phyloP scores from a whole-genome alignment of 2,113 vertebrate genomes.

The Neomonachus schauinslandi region DNA sequence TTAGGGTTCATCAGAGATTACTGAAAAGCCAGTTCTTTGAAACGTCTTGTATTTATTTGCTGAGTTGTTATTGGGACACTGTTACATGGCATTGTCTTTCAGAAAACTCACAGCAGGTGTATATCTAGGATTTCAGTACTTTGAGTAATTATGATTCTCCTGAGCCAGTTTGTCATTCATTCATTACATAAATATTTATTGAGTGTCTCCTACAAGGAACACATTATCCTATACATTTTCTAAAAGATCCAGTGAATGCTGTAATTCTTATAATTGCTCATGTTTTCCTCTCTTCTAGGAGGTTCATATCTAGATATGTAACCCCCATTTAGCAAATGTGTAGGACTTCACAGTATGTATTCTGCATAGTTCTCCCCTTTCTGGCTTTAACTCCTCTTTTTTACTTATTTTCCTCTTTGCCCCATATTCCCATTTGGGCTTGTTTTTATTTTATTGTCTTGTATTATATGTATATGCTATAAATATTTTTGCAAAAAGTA shows the following conservation, averaged over 20 bases:
- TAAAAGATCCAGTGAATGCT: background rate
- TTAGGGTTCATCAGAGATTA: background rate
- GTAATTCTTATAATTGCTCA: background rate
- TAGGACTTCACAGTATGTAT: background rate
- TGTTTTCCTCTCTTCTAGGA: conserved; percentile 3
- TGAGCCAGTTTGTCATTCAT: conserved; percentile 8
- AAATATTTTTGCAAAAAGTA: background rate
- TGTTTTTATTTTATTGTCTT: background rate
- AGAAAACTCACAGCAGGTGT: background rate
- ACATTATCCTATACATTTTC: background rate
- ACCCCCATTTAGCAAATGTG: background rate
- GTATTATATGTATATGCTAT: background rate
- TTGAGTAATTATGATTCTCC: conserved; percentile 25
- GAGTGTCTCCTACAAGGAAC: background rate
- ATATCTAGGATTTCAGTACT: background rate
- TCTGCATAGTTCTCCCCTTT: background rate
- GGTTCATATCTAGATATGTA: background rate
- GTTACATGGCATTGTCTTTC: background rate
- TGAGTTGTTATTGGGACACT: background rate
- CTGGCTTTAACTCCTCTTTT: background rate
- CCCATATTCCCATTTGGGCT: background rate
- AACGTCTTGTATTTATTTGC: background rate
- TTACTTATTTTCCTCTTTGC: conserved; percentile 23
- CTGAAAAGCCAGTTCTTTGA: background rate
- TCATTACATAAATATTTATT: conserved; percentile 32